Conservation (phyloP, 2,888 invertebrate species). For the Portevinia maculata region DNA sequence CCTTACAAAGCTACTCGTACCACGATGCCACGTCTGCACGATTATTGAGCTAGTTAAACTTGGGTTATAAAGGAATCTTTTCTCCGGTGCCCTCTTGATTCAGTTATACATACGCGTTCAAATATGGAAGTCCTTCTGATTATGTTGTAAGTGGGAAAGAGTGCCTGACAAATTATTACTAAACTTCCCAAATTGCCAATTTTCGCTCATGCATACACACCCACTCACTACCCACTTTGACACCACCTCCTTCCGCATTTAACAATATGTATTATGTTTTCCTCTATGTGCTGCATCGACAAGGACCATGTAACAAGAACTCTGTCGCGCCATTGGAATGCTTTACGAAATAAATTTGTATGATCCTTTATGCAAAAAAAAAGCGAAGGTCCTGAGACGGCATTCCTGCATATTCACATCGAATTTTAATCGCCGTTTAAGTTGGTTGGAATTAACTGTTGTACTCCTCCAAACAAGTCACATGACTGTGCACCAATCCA, state of each 20-base stretch:
- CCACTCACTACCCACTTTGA: slow-evolving; percentile 9
- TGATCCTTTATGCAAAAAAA: slow-evolving; percentile 62
- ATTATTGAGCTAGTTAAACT: slow-evolving; percentile 62
- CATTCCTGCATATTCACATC: slow-evolving; percentile 27
- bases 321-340: slow-evolving; percentile 60
- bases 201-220: slow-evolving; percentile 22
- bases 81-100: not conserved
- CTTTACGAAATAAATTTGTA: slow-evolving; percentile 66
- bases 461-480: slow-evolving; percentile 26
- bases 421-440: slow-evolving; percentile 56
- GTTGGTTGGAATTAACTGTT: slow-evolving; percentile 37
- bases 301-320: slow-evolving; percentile 35
- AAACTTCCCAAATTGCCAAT: slow-evolving; percentile 70
- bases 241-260: slow-evolving; percentile 10
- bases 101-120: not conserved
- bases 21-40: slow-evolving; percentile 52
- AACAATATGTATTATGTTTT: slow-evolving; percentile 52
- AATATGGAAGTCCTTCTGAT: slow-evolving; percentile 14
- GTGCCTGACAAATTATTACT: slow-evolving; percentile 59
- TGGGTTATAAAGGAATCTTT: slow-evolving; percentile 12
- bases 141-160: slow-evolving; percentile 42
- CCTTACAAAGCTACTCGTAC: slow-evolving; percentile 44
- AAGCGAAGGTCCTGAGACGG: slow-evolving; percentile 52
- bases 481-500: slow-evolving; percentile 35
- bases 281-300: slow-evolving; percentile 11